These are phyloP conservation scores for Thereva nobilitata DNA, from an alignment of 2,888 invertebrate genomes.

Conservation along the genomic window DNA sequence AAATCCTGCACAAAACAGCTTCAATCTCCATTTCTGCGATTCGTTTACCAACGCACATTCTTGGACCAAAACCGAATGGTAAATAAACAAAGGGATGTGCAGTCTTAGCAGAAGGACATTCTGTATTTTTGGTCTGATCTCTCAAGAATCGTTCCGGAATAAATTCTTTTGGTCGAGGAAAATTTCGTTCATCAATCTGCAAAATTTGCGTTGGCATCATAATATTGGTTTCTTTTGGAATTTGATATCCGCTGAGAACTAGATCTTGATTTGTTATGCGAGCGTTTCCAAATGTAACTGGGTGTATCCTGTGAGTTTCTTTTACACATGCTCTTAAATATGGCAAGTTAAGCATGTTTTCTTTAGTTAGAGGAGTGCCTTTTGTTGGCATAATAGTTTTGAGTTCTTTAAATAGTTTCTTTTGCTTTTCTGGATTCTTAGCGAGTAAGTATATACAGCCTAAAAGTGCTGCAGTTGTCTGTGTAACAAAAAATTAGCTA, in stretches of 20 bases:
- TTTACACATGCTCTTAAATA: conserved; percentile 77
- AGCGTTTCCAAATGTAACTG: conserved; percentile 64
- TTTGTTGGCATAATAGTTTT: conserved; percentile 56
- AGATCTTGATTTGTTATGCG: conserved; percentile 63
- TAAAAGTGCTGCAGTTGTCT: conserved; percentile 63
- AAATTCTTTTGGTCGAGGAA: conserved; percentile 56
- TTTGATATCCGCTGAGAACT: conserved; percentile 64
- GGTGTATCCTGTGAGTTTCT: conserved; percentile 69
- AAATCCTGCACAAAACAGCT: conserved; percentile 58
- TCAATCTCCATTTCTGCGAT: conserved; percentile 75
- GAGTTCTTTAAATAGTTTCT: conserved; percentile 65
- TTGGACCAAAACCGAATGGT: conserved; percentile 52
- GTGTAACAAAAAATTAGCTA: conserved; percentile 38
- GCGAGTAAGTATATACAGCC: conserved; percentile 66
- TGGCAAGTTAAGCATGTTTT: conserved; percentile 59
- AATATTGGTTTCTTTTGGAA: conserved; percentile 68
- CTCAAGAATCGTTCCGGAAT: conserved; percentile 72
- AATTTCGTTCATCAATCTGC: conserved; percentile 66
- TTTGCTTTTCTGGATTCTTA: conserved; percentile 66
- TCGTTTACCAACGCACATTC: conserved; percentile 71
- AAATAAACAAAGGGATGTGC: conserved; percentile 49
- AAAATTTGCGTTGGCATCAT: conserved; percentile 73
- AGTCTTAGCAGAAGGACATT: conserved; percentile 43
- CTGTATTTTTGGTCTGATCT: background rate
- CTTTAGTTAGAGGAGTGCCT: conserved; percentile 55